Conservation (phyloP, 2,888 invertebrate species). For the Drosophila pseudotalamancana region DNA sequence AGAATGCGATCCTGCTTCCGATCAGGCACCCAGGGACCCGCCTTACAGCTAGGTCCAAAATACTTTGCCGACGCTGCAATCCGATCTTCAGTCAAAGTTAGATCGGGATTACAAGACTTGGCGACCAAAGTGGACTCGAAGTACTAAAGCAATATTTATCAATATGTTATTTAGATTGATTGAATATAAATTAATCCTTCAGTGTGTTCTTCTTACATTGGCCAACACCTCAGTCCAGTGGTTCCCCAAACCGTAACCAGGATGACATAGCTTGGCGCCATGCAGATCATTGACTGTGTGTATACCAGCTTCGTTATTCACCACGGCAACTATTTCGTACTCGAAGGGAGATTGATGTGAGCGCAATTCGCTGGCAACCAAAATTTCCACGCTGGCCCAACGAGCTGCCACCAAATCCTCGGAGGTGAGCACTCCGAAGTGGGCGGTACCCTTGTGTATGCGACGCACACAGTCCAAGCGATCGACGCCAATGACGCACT, state of each 20-base stretch:
- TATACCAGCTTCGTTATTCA: conserved; percentile 87
- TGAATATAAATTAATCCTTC: too few species aligned
- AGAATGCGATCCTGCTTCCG: conserved; percentile 87
- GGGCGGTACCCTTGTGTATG: conserved; percentile 91
- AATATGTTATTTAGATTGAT: too few species aligned
- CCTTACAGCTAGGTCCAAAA: conserved; percentile 93
- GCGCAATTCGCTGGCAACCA: conserved; percentile 89
- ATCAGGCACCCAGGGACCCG: conserved; percentile 93
- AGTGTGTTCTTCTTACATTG: conserved; percentile 86
- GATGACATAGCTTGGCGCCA: conserved; percentile 92
- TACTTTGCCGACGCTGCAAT: conserved; percentile 89
- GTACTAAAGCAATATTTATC: conserved; percentile 85
- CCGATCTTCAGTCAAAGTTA: conserved; percentile 90
- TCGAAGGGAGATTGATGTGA: conserved; percentile 86
- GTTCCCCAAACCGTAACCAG: conserved; percentile 89
- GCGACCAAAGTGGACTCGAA: conserved; percentile 90
- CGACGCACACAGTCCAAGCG: conserved; percentile 92
- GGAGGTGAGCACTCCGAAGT: conserved; percentile 93
- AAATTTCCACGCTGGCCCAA: conserved; percentile 88
- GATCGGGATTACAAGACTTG: conserved; percentile 88
- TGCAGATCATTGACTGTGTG: conserved; percentile 87
- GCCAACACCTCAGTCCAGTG: conserved; percentile 91
- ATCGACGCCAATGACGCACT: conserved; percentile 90
- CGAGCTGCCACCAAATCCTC: conserved; percentile 92
- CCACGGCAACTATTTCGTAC: conserved; percentile 88